These are phyloP conservation scores for Magallana gigas DNA, from an alignment of 1,140 invertebrate genomes.

Conservation along the genomic window DNA sequence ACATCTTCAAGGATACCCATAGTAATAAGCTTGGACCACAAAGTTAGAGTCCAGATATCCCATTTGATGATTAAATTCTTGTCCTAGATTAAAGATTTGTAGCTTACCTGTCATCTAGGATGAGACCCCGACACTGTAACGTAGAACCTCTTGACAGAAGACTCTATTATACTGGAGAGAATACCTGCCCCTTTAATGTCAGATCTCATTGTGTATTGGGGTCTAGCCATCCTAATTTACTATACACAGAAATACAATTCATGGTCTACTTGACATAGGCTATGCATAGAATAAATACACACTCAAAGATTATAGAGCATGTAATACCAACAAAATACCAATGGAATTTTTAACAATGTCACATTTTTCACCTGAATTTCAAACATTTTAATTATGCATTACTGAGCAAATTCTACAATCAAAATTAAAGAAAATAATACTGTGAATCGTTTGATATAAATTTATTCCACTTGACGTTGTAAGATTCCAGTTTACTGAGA, in stretches of 20 bases:
- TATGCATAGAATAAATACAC: slow-evolving; percentile 19
- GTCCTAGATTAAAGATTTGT: background rate
- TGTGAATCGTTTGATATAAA: background rate
- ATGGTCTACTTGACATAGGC: background rate
- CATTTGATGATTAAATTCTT: too few relatives aligned
- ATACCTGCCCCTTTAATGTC: slow-evolving; percentile 20
- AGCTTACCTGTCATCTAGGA: background rate
- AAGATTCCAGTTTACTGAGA: too few relatives aligned
- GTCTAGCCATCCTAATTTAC: slow-evolving; percentile 13
- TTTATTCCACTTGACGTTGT: background rate
- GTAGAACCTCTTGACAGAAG: background rate
- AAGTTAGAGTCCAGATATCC: background rate
- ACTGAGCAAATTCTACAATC: too few relatives aligned
- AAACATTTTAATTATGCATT: too few relatives aligned
- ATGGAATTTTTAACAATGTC: background rate
- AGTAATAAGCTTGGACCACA: background rate
- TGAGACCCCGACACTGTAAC: background rate
- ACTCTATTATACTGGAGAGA: background rate
- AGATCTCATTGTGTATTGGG: slow-evolving; percentile 28
- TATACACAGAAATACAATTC: background rate
- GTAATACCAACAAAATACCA: slow-evolving; percentile 11
- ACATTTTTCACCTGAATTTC: too few relatives aligned
- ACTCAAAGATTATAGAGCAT: background rate
- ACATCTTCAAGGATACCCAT: background rate
- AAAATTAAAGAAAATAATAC: too few relatives aligned